Evolutionary conservation across 2,888 invertebrate genomes (phyloP).

Genomic region (Drosophila cognata): DNA sequence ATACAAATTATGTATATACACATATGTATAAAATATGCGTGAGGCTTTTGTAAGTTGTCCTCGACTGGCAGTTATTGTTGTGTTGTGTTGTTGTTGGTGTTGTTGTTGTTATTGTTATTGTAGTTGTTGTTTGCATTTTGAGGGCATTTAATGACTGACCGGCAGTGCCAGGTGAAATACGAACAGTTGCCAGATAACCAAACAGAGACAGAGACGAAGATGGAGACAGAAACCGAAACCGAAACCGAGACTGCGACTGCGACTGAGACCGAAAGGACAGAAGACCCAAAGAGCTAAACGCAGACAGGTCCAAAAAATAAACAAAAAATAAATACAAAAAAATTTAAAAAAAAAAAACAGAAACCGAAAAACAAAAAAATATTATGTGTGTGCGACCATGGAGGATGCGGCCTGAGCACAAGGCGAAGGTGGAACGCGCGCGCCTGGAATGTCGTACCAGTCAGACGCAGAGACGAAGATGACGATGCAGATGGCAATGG

Average conservation of each 20-base stretch:
- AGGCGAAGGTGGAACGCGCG: conserved; percentile 74
- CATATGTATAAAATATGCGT: conserved; percentile 27
- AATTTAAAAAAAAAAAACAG: conserved; percentile 18
- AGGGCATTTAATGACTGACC: conserved; percentile 77
- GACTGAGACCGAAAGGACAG: conserved; percentile 52
- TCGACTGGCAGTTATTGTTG: conserved; percentile 42
- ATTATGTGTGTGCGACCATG: conserved; percentile 69
- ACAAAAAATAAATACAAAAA: conserved; percentile 22
- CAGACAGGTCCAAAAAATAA: conserved; percentile 58
- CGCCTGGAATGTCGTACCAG: conserved; percentile 73
- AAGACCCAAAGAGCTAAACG: conserved; percentile 49
- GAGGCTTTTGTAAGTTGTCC: conserved; percentile 52
- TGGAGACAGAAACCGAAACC: conserved; percentile 37
- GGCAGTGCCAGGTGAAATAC: conserved; percentile 79
- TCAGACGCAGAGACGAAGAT: conserved; percentile 57
- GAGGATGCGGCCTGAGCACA: conserved; percentile 60
- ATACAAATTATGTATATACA: conserved; percentile 5
- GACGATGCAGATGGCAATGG: conserved; percentile 43
- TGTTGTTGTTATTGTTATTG: conserved; percentile 33
- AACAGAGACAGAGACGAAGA: conserved; percentile 25
- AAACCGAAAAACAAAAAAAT: conserved; percentile 47
- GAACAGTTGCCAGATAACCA: conserved; percentile 72
- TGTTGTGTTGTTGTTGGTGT: conserved; percentile 16
- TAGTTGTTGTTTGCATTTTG: conserved; percentile 71
- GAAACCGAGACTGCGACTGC: conserved; percentile 23